These are phyloP conservation scores for Labia minor DNA, from an alignment of 2,888 invertebrate genomes.

Conservation along the genomic window DNA sequence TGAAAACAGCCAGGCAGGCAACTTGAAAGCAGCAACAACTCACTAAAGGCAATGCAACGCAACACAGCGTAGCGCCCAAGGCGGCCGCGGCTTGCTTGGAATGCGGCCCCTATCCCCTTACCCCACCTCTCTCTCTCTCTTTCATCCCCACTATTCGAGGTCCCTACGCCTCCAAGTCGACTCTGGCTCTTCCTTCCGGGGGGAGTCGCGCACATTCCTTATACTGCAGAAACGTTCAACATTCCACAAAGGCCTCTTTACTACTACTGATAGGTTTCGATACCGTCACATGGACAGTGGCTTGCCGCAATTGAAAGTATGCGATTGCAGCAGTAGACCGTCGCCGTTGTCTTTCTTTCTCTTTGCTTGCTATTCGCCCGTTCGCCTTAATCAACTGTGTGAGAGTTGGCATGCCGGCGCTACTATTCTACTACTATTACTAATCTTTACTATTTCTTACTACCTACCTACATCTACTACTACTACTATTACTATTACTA, in stretches of 20 bases:
- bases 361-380: background rate
- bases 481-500: background rate
- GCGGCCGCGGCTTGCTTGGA: slow-evolving; percentile 20
- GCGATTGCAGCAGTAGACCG: background rate
- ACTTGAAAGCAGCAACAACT: slow-evolving; percentile 18
- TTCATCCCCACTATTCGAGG: too few relatives aligned
- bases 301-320: background rate
- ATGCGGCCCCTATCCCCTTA: slow-evolving; percentile 18
- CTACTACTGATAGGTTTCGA: background rate
- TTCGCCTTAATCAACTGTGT: background rate
- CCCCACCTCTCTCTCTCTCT: background rate
- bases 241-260: background rate
- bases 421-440: background rate
- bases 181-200: slow-evolving; percentile 33
- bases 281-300: background rate
- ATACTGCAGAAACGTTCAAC: background rate
- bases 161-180: slow-evolving; percentile 26
- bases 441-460: too few relatives aligned
- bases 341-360: background rate
- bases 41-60: slow-evolving; percentile 19
- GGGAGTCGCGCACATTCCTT: slow-evolving; percentile 14
- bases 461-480: background rate
- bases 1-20: too few relatives aligned
- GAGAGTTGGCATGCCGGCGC: slow-evolving; percentile 5
- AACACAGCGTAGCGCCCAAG: slow-evolving; percentile 13